These are phyloP conservation scores for Trichosurus vulpecula DNA, from an alignment of 2,797 vertebrate species.

Conservation along the genomic window DNA sequence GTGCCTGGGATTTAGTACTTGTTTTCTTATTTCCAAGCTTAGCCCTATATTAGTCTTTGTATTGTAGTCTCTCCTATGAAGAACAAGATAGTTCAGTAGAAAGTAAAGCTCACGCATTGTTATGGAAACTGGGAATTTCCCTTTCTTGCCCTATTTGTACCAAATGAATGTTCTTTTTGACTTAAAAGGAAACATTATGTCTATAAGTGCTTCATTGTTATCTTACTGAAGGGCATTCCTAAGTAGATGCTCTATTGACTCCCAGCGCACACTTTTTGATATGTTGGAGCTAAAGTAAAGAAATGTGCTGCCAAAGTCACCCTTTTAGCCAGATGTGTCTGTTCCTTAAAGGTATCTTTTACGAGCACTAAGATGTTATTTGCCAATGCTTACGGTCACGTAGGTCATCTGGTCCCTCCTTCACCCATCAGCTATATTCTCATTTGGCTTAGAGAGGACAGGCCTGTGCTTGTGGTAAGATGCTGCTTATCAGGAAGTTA, in stretches of 20 bases:
- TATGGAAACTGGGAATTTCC: background rate
- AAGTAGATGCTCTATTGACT: background rate
- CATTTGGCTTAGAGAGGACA: background rate
- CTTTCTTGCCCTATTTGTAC: background rate
- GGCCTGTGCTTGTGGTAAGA: too few relatives aligned
- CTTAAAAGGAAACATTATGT: background rate
- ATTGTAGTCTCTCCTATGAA: too few relatives aligned
- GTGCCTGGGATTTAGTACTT: background rate
- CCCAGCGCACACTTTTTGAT: background rate
- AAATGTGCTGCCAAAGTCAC: background rate
- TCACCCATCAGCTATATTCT: background rate
- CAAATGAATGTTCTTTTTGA: background rate
- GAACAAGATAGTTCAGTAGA: too few relatives aligned
- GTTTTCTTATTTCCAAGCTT: background rate
- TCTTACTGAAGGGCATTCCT: background rate
- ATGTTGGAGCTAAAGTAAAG: background rate
- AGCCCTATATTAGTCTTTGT: too few relatives aligned
- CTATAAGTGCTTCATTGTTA: background rate
- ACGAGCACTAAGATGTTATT: background rate
- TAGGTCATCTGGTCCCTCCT: background rate
- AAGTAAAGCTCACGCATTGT: background rate
- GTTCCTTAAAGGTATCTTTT: background rate
- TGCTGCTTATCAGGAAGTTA: background rate
- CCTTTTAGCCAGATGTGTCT: background rate
- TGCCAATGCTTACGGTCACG: background rate